phyloP scores from a whole-genome alignment of 2,888 invertebrate genomes.

The Lepidocyrtinus sp. region DNA sequence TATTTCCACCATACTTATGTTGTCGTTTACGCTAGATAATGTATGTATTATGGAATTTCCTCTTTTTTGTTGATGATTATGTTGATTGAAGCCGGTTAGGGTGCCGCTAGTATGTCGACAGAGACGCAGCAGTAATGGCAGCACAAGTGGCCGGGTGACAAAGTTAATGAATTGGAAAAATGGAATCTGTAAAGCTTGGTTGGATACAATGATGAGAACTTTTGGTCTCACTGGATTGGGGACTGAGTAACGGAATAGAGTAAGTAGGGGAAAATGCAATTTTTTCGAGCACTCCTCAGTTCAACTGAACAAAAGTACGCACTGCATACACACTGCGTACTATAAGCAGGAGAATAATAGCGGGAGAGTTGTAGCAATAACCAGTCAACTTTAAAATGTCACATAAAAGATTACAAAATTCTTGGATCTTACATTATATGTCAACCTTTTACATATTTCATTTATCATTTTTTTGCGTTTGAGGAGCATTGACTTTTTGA shows the following conservation, averaged over 20 bases:
- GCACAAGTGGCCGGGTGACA: constrained; percentile 69
- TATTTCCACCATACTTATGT: constrained; percentile 10
- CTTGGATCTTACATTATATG: no score
- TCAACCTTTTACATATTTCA: constrained; percentile 2
- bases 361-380: constrained; percentile 14
- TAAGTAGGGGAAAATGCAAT: constrained; percentile 64
- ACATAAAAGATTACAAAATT: no score
- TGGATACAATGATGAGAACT: constrained; percentile 62
- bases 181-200: constrained; percentile 68
- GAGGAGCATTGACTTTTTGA: constrained; percentile 7
- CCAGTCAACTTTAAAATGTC: no score
- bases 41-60: constrained; percentile 13
- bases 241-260: constrained; percentile 40
- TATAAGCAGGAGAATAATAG: constrained; percentile 16
- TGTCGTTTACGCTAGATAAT: constrained; percentile 2
- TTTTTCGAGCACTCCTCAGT: neutral
- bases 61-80: constrained; percentile 12
- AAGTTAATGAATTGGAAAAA: constrained; percentile 71
- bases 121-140: constrained; percentile 29
- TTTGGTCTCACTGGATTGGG: constrained; percentile 3
- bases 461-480: neutral
- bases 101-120: constrained; percentile 4
- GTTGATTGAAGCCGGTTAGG: constrained; percentile 10
- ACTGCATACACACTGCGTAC: neutral
- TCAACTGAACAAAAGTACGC: neutral